Base-by-base conservation (phyloP, 2,797 vertebrate species). In the Xiphorhynchus erythropygius region DNA sequence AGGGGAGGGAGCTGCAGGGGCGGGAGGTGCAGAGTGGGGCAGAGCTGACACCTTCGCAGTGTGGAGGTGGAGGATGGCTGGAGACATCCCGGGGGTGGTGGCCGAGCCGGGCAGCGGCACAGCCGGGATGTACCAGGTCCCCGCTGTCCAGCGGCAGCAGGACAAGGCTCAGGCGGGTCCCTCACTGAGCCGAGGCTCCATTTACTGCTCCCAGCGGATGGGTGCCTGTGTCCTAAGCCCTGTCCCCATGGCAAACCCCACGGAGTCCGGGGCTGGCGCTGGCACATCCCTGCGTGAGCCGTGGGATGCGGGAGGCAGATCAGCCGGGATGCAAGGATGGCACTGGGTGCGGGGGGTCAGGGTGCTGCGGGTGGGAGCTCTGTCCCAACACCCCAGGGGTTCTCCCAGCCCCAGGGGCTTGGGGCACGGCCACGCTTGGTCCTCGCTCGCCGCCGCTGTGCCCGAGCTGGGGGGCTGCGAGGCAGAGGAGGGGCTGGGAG, bases 201-300 rank as follows among this genome's bases (percentile, higher is more conserved):
- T 63, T 69, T 70, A 4, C 35, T n/a, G 18, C 19, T 17, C 9
- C 7, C 5, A 2, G 55, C 46, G 18, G 50, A 7, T 2, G 46
- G 24, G 4, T 28, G 35, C 47, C 44, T 28, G 14, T 11, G 46
- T 21, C 57, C 33, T 32, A 7, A 55, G 55, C 50, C 50, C 5
- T 12, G 27, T 46, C 44, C 39, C 73, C 52, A 18, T 4, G 52
- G 32, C 56, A 87, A 65, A 42, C 5, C n/a, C 28, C 53, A 11
- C 3, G 0, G 39, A 65, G 33, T 41, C 60, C 25, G 0, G 3
- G 18, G 49, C 41, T 0, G 4, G 11, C 5, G 1, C 46, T 23
- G 32, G 32, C 50, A 52, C 4, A 0, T 39, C n/a, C 53, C 23
- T 39, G 35, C 0, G 0, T 9, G 50, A 42, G 68, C 2, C 1